Evolutionary conservation across 2,113 vertebrate species (phyloP).

Genomic region (Synchiropus splendidus): DNA sequence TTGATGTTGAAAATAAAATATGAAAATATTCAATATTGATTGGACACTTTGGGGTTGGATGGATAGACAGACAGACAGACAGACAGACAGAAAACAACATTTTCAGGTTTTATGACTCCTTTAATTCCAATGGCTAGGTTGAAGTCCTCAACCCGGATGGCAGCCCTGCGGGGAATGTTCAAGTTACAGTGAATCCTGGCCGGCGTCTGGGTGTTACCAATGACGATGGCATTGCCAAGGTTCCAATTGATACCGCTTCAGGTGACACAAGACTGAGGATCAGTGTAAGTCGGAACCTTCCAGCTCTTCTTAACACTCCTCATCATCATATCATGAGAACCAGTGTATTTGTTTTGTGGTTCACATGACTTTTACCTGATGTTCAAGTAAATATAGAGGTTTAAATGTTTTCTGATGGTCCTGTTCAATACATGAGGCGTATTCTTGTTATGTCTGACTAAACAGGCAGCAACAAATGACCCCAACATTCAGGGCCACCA

Average conservation of each 20-base stretch:
- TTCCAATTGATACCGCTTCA: constrained; percentile 52
- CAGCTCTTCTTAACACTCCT: too few relatives aligned
- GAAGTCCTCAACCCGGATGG: constrained; percentile 66
- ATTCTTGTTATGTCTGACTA: constrained; percentile 5
- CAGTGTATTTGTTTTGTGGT: too few relatives aligned
- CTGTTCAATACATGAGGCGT: too few relatives aligned
- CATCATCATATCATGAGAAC: too few relatives aligned
- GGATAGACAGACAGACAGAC: too few relatives aligned
- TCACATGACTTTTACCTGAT: too few relatives aligned
- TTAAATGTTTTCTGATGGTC: too few relatives aligned
- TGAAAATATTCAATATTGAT: too few relatives aligned
- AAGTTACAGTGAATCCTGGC: constrained; percentile 18
- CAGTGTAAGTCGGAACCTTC: constrained; percentile 31
- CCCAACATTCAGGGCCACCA: constrained; percentile 21
- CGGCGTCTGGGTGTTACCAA: constrained; percentile 1
- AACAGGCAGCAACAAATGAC: constrained; percentile 52
- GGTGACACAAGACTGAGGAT: not conserved
- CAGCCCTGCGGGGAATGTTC: constrained; percentile 52
- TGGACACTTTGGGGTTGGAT: too few relatives aligned
- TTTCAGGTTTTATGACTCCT: not conserved
- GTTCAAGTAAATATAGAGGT: too few relatives aligned
- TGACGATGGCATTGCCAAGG: constrained; percentile 46
- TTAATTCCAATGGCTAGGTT: constrained; percentile 43
- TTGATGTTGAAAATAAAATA: too few relatives aligned
- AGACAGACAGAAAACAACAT: too few relatives aligned